Conservation (phyloP, 2,113 vertebrate genomes). For the Cyanoderma ruficeps region DNA sequence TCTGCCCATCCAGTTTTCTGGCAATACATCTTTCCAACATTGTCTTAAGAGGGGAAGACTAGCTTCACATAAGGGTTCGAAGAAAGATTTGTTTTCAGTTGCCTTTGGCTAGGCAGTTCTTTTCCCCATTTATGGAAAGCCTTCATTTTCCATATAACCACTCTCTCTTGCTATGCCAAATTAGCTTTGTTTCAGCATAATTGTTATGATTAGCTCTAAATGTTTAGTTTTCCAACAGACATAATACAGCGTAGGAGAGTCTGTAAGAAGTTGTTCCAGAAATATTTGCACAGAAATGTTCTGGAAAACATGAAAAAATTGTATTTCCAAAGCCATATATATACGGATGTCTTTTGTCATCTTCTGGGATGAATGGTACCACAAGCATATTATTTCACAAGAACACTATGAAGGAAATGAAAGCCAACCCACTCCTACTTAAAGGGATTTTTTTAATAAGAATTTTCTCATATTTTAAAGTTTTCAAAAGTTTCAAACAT, state of each 20-base stretch:
- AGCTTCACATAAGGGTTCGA: background rate
- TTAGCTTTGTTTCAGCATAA: background rate
- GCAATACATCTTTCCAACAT: accelerated
- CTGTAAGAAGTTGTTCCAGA: background rate
- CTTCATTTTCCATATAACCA: background rate
- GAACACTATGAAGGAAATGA: background rate
- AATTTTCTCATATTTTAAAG: background rate
- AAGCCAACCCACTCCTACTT: background rate
- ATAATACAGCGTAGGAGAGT: background rate
- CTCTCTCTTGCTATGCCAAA: background rate
- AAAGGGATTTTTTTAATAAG: background rate
- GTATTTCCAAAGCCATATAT: background rate
- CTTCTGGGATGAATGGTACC: background rate
- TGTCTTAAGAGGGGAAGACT: background rate
- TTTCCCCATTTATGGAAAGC: background rate
- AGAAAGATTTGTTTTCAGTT: background rate
- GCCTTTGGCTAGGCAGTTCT: background rate
- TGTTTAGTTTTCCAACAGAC: background rate
- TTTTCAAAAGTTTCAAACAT: background rate
- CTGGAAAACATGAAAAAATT: background rate
- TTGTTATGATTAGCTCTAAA: background rate
- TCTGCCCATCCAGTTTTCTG: background rate
- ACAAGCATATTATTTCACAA: background rate
- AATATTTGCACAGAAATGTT: background rate
- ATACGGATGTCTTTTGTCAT: background rate